phyloP scores from a whole-genome alignment of 2,888 invertebrate species.

The Podabrus alpinus region DNA sequence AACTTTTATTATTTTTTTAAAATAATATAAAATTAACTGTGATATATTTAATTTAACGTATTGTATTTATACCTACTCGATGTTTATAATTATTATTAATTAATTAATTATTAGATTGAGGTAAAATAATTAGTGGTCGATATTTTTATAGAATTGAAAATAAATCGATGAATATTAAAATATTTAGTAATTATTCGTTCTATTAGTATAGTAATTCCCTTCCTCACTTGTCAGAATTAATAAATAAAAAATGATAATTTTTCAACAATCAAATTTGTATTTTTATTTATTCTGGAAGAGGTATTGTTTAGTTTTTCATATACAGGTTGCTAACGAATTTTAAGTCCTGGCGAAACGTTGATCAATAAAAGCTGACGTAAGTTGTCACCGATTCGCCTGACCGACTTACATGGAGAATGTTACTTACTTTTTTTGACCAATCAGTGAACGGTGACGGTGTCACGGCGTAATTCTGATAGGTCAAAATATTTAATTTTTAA shows the following conservation, averaged over 20 bases:
- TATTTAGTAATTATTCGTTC: conserved; percentile 48
- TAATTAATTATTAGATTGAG: conserved; percentile 1
- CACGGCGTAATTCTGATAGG: neutral
- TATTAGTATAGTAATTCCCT: conserved; percentile 41
- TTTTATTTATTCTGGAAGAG: conserved; percentile 1
- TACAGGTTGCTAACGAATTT: neutral
- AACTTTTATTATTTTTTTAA: neutral
- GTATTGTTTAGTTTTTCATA: neutral
- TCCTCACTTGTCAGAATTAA: conserved; percentile 36
- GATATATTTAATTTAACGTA: neutral
- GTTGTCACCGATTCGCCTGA: neutral
- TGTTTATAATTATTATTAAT: neutral
- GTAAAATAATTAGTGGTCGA: neutral
- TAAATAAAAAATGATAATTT: neutral
- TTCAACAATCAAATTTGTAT: conserved; percentile 1
- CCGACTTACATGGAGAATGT: neutral
- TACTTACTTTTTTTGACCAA: neutral
- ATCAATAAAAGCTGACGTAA: neutral
- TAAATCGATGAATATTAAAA: conserved; percentile 49
- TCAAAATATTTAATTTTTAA: neutral
- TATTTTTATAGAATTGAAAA: conserved; percentile 31
- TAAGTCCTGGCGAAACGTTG: neutral
- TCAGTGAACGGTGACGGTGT: neutral
- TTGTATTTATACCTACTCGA: neutral
- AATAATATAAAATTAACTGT: neutral